phyloP scores from a whole-genome alignment of 92 coral and sea anemone species.

The Montipora capitata region DNA sequence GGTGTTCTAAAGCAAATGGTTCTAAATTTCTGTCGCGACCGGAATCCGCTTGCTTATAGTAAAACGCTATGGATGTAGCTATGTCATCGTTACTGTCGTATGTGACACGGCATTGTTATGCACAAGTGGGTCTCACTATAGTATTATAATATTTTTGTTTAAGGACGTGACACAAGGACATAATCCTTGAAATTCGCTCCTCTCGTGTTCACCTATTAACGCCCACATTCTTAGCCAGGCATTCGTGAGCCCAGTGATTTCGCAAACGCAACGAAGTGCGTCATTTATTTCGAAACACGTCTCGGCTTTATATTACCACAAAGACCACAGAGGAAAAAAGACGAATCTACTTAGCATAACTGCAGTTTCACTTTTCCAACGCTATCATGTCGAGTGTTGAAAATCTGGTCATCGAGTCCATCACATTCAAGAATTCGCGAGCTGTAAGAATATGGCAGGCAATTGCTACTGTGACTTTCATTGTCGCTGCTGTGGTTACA shows the following conservation, averaged over 20 bases:
- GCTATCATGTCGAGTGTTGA: slow-evolving; percentile 36
- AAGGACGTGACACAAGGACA: slow-evolving; percentile 20
- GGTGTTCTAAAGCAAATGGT: too few relatives aligned
- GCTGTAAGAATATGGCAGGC: slow-evolving; percentile 24
- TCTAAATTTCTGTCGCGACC: too few relatives aligned
- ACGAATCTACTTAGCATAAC: neutral
- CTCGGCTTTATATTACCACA: neutral
- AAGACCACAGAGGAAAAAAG: neutral
- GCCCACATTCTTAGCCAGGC: neutral
- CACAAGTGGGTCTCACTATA: neutral
- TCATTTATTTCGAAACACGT: neutral
- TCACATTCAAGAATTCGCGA: slow-evolving; percentile 15
- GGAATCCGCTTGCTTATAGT: too few relatives aligned
- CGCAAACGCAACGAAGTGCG: slow-evolving; percentile 6
- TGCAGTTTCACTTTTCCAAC: neutral
- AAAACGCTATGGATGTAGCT: neutral
- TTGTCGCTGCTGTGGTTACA: slow-evolving; percentile 30
- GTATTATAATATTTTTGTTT: slow-evolving; percentile 1
- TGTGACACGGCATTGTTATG: slow-evolving; percentile 19
- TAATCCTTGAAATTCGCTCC: neutral
- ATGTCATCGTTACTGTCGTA: neutral
- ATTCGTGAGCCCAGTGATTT: slow-evolving; percentile 8
- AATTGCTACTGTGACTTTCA: slow-evolving; percentile 28
- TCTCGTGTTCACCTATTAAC: neutral
- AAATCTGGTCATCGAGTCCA: slow-evolving; percentile 51